A percentile compares a stretch with the other conserved stretches of the same genome.
Evolutionary conservation across 2,888 invertebrate species (phyloP).

Genomic region (Tyria jacobaeae): DNA sequence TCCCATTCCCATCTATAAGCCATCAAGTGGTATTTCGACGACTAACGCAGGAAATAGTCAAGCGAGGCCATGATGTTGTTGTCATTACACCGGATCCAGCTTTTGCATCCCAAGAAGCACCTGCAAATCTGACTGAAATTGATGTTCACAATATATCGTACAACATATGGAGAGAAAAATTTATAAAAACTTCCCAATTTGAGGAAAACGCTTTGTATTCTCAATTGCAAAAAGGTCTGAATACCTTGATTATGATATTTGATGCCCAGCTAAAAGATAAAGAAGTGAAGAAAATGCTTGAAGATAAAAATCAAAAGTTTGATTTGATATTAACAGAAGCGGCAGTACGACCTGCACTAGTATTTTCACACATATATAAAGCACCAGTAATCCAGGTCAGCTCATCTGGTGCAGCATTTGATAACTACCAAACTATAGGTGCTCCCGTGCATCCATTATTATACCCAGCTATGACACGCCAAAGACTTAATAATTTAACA

Average conservation of each 20-base stretch:
- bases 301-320: constrained; percentile 19
- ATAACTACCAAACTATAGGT: background rate
- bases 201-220: constrained; percentile 24
- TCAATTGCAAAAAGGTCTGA: constrained; percentile 26
- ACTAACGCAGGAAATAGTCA: background rate
- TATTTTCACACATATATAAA: constrained; percentile 48
- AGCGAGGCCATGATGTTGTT: background rate
- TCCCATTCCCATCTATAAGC: constrained; percentile 60
- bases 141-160: constrained; percentile 66
- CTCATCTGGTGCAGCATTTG: background rate
- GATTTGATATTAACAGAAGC: constrained; percentile 61
- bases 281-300: constrained; percentile 15
- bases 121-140: constrained; percentile 64
- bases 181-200: constrained; percentile 23
- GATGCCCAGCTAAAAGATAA: constrained; percentile 21
- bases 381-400: background rate
- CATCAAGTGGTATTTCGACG: constrained; percentile 33
- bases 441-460: constrained; percentile 6
- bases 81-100: constrained; percentile 27
- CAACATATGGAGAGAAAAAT: constrained; percentile 37
- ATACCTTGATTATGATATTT: constrained; percentile 26
- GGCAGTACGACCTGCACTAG: constrained; percentile 43
- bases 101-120: constrained; percentile 55
- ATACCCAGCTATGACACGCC: background rate
- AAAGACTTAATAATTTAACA: background rate